Evolutionary conservation across 2,888 invertebrate species (phyloP), one percentile per base, ranked within the genome.

Genomic region (Nemotelus pantherinus): DNA sequence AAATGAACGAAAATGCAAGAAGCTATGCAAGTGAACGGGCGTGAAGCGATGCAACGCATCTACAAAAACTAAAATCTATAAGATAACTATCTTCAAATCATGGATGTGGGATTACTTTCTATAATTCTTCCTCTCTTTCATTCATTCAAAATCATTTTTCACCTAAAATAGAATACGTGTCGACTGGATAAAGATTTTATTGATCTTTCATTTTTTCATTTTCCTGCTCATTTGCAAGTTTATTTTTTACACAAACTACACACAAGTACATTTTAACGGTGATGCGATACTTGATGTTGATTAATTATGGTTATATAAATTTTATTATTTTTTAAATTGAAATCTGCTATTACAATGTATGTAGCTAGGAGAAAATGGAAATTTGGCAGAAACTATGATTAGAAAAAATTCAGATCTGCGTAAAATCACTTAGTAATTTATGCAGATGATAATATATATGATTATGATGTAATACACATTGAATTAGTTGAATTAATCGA

Each of bases 21-120:
- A 72, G 57, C n/a, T 9, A 71, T 43, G 43, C 3, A 55, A 57
- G 68, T n/a, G 9, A 25, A 65, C 9, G 45, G 47, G 58, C 57
- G 58, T 39, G 41, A 72, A 58, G 47, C n/a, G 25, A 68, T 55
- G 47, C 2, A 25, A 72, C n/a, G 41, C 60, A 25, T 45, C 47
- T n/a, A 47, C 55, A 55, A 71, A 43, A 55, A 71, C 55, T 55
- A 43, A 44, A 47, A 71, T 44, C 43, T 41, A 48, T 44, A 39
- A 53, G 45, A 45, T 45, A 39, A 45, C 41, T 45, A 65, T 10
- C 9, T 45, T 39, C 7, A 65, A 45, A 47, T 63, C 10, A 65
- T 58, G 74, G 74, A 74, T 63, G 74, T 63, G 74, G 63, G 74
- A 74, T 43, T 63, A 74, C 43, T 74, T 63, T 63, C 53, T 44